Percentiles rank a stretch among this genome's conserved stretches.
These are phyloP conservation scores for Drosophila kurseongensis DNA, from an alignment of 1,140 invertebrate species.

Conservation along the genomic window DNA sequence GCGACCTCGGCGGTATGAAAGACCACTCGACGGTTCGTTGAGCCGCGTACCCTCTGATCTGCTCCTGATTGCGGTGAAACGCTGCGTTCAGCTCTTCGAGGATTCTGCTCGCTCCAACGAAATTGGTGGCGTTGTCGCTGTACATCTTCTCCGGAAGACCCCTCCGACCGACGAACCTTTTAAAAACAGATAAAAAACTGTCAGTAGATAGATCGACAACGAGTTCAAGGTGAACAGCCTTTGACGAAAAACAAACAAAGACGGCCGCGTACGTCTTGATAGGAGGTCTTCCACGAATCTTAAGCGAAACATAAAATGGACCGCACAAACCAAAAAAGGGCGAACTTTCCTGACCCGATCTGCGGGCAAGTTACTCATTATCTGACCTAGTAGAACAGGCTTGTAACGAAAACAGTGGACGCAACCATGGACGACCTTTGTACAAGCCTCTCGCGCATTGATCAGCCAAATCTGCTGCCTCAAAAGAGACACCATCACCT, in stretches of 20 bases:
- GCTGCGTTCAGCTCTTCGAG: neutral
- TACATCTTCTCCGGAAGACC: too few species aligned
- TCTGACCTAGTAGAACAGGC: neutral
- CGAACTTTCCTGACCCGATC: neutral
- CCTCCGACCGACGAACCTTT: neutral
- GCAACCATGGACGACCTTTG: neutral
- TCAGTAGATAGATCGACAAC: neutral
- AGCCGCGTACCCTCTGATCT: too few species aligned
- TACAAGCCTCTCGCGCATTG: constrained; percentile 1
- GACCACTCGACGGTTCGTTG: too few species aligned
- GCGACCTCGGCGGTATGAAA: too few species aligned
- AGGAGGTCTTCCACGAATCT: too few species aligned
- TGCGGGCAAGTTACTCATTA: neutral
- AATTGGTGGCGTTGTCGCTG: constrained; percentile 1
- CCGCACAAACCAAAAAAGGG: neutral
- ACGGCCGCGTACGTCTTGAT: too few species aligned
- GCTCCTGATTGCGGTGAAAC: too few species aligned
- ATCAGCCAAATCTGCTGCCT: constrained; percentile 3
- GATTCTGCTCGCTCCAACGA: neutral
- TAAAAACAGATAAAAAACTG: neutral
- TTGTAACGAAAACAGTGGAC: neutral
- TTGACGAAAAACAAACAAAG: neutral
- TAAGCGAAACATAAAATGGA: too few species aligned
- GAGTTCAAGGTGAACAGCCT: constrained; percentile 2
- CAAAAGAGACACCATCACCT: constrained; percentile 3